Evolutionary conservation across 2,797 vertebrate species (phyloP).

Genomic region (Lepus oiostolus): DNA sequence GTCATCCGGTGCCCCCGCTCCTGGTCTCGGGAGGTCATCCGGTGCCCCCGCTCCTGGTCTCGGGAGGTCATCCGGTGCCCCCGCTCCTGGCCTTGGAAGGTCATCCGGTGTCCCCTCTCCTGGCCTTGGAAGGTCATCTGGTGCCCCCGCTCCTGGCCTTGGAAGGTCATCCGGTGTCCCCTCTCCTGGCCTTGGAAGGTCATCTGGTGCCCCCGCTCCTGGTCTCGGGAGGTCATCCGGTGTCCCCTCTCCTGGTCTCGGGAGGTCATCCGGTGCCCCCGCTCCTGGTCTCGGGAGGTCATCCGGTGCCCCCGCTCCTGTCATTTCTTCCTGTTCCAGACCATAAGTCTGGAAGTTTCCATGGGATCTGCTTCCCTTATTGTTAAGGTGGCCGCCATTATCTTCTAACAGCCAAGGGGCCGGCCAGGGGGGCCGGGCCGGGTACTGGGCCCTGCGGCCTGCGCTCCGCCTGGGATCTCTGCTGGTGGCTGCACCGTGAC

Average conservation of each 20-base stretch:
- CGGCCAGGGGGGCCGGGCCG: neutral
- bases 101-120: neutral
- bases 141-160: neutral
- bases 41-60: neutral
- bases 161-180: neutral
- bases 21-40: neutral
- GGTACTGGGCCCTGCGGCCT: neutral
- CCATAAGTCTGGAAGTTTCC: neutral
- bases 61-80: neutral
- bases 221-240: neutral
- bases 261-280: neutral
- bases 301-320: neutral
- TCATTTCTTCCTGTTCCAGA: neutral
- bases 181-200: neutral
- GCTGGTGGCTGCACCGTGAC: conserved; percentile 14
- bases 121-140: neutral
- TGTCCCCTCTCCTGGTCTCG: neutral
- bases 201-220: neutral
- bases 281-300: neutral
- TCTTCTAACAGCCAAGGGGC: neutral
- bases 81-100: neutral
- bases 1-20: neutral
- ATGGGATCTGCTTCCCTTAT: neutral
- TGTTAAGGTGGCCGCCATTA: neutral
- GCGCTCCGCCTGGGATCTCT: neutral